Evolutionary conservation across 2,797 vertebrate species (phyloP).

Genomic region (Salarias fasciatus): DNA sequence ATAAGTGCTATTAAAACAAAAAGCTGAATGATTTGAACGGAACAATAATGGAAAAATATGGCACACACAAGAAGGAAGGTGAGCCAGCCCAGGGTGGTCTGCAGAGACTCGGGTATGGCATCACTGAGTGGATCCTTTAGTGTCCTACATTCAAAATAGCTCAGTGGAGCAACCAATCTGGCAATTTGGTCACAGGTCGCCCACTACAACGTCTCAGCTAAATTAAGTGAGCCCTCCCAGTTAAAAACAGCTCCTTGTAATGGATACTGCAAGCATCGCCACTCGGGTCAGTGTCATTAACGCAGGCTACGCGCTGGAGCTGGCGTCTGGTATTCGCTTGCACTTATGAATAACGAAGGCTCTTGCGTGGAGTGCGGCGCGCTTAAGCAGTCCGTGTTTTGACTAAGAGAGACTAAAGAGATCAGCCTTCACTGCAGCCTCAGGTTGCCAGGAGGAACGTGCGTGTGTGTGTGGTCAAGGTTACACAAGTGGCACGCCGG

Average conservation of each 20-base stretch:
- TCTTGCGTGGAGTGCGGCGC: not conserved
- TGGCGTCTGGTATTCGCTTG: slow-evolving; percentile 5
- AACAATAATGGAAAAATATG: not conserved
- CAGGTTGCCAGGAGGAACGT: slow-evolving; percentile 3
- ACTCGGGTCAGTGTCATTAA: slow-evolving; percentile 26
- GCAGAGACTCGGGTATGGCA: slow-evolving; percentile 9
- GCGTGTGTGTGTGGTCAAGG: slow-evolving; percentile 39
- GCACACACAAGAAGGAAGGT: not conserved
- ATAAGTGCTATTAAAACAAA: too few species aligned
- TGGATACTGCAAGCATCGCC: slow-evolving; percentile 33
- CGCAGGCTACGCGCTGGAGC: slow-evolving; percentile 7
- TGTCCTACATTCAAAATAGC: slow-evolving; percentile 54
- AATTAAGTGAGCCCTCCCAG: slow-evolving; percentile 24
- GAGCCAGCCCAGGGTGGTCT: not conserved
- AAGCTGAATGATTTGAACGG: too few species aligned
- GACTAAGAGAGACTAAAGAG: slow-evolving; percentile 4
- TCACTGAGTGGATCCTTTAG: slow-evolving; percentile 17
- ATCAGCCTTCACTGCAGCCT: slow-evolving; percentile 1
- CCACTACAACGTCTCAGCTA: slow-evolving; percentile 37
- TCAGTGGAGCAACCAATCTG: slow-evolving; percentile 22
- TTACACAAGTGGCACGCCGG: slow-evolving; percentile 22
- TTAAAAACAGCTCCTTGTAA: slow-evolving; percentile 62
- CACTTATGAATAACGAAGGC: slow-evolving; percentile 14
- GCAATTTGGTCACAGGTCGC: slow-evolving; percentile 51
- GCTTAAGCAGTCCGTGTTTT: not conserved